phyloP scores from a whole-genome alignment of 35 echinoderm and acorn worm genomes.

The Lytechinus pictus region DNA sequence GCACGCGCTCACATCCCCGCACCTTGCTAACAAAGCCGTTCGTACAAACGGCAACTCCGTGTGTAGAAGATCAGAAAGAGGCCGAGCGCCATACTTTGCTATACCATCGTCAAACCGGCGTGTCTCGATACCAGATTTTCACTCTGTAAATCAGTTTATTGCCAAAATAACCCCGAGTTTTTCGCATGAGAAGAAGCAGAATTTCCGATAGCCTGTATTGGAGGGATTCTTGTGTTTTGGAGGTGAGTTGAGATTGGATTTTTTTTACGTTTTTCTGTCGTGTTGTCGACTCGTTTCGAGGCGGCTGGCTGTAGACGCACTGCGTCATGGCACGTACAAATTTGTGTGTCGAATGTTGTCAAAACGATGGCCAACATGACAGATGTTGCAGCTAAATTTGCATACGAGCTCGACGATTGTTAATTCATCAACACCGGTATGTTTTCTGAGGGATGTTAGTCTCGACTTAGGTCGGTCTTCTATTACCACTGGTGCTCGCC shows the following conservation, averaged over 20 bases:
- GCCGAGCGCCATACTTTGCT: constrained; percentile 43
- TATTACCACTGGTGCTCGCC: neutral
- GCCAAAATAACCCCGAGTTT: neutral
- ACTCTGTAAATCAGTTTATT: neutral
- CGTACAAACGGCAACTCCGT: constrained; percentile 43
- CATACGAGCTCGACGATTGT: constrained; percentile 23
- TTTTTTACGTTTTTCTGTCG: neutral
- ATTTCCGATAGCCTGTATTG: neutral
- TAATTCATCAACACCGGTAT: neutral
- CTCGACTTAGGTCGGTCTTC: neutral
- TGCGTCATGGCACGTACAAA: constrained; percentile 56
- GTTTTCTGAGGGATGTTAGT: neutral
- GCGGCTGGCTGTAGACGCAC: constrained; percentile 51
- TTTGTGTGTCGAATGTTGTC: constrained; percentile 50
- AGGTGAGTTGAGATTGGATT: neutral
- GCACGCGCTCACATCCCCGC: constrained; percentile 45
- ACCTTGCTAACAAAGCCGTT: constrained; percentile 48
- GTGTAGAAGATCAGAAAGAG: neutral
- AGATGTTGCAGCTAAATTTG: constrained; percentile 46
- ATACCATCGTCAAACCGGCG: constrained; percentile 51
- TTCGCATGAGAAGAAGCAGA: constrained; percentile 18
- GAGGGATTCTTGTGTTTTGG: neutral
- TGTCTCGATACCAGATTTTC: constrained; percentile 52
- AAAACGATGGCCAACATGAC: constrained; percentile 42
- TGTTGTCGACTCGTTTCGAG: constrained; percentile 45